A percentile compares a stretch with the other conserved stretches of the same genome.
Conservation (phyloP, 2,797 vertebrate species). For the Limnodromus scolopaceus region DNA sequence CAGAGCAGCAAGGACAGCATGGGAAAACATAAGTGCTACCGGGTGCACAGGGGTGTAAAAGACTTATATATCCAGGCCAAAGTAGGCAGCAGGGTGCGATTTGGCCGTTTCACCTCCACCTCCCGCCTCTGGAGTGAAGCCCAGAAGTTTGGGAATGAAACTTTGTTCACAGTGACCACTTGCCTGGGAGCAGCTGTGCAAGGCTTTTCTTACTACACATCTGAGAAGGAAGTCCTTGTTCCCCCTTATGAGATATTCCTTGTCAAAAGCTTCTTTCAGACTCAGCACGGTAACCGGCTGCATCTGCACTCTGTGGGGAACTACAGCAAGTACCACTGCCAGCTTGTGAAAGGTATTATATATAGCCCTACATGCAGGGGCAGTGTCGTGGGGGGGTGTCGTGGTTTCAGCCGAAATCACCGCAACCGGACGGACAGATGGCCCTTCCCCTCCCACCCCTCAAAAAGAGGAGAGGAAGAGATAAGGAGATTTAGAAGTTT, state of each 20-base stretch:
- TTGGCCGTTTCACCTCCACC: conserved; percentile 72
- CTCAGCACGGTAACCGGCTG: conserved; percentile 8
- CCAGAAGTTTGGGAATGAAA: conserved; percentile 54
- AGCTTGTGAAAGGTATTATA: conserved; percentile 71
- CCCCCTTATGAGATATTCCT: conserved; percentile 73
- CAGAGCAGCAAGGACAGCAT: not conserved
- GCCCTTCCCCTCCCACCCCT: no score
- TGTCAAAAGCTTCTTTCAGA: conserved; percentile 31
- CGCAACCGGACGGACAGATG: no score
- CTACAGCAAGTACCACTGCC: conserved; percentile 71
- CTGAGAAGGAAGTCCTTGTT: conserved; percentile 67
- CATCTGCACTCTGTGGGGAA: conserved; percentile 58
- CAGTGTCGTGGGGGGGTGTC: no score
- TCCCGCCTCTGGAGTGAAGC: conserved; percentile 37
- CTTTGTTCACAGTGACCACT: conserved; percentile 65
- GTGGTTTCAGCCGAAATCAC: no score
- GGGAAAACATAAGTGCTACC: not conserved
- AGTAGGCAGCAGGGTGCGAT: conserved; percentile 40
- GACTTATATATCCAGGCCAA: not conserved
- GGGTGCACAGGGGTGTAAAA: conserved; percentile 45
- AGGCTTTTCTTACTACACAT: conserved; percentile 58
- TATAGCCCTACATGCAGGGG: rapidly evolving
- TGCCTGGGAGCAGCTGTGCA: conserved; percentile 68
- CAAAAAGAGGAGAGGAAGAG: no score
- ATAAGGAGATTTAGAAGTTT: no score